Evolutionary conservation across 2,113 vertebrate species (phyloP).

Genomic region (Symphodus melops): DNA sequence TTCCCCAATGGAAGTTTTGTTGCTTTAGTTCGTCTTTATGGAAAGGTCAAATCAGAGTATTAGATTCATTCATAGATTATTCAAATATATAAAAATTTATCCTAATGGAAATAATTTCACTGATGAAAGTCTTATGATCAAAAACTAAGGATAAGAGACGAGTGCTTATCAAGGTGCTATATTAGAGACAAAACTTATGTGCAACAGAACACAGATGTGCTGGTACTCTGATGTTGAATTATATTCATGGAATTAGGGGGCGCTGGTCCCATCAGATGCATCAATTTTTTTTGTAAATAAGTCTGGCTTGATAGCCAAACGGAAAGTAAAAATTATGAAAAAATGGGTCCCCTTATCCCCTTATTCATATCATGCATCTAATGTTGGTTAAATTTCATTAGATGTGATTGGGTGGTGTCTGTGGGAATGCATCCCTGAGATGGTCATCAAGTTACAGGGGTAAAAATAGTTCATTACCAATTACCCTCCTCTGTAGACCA

Average conservation of each 20-base stretch:
- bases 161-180: background rate
- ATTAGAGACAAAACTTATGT: background rate
- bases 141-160: background rate
- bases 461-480: constrained; percentile 67
- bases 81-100: no score
- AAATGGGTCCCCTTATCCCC: constrained; percentile 15
- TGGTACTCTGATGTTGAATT: constrained; percentile 29
- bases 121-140: background rate
- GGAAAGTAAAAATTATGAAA: constrained; percentile 33
- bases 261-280: constrained; percentile 38
- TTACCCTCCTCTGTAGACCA: constrained; percentile 34
- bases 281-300: constrained; percentile 52
- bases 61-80: no score
- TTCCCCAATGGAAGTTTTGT: no score
- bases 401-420: constrained; percentile 31
- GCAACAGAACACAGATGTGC: constrained; percentile 1
- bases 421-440: constrained; percentile 58
- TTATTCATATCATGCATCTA: constrained; percentile 36
- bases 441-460: constrained; percentile 53
- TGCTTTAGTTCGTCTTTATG: no score
- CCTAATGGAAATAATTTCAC: no score
- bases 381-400: constrained; percentile 54
- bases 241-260: constrained; percentile 38
- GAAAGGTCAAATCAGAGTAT: no score
- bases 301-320: constrained; percentile 39